Evolutionary conservation across 2,797 vertebrate genomes (phyloP), one percentile per base, ranked within the genome.

Genomic region (Coracias cyanogaster): DNA sequence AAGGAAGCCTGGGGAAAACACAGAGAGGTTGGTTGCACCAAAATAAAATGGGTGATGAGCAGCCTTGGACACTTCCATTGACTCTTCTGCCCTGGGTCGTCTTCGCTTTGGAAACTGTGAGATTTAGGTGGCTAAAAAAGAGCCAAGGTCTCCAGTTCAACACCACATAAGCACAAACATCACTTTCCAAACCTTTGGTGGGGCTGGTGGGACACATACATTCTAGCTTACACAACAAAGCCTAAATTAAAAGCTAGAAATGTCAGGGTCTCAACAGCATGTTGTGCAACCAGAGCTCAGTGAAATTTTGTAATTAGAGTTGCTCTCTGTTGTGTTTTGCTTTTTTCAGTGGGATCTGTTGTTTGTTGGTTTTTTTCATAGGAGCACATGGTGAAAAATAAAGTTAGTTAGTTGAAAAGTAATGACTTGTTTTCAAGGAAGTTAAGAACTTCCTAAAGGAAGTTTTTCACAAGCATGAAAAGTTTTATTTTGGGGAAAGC

Each of bases 261-360:
- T 3, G 2, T 89, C 94, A 94, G 71, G 1, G 3, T 89, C 74
- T 94, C 91, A 71, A 60, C 5, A 8, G 48, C 31, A 4, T 39
- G 64, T 96, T 95, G 81, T 86, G 81, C 93, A 94, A 95, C 67
- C n/a, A 58, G 86, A 64, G 37, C 43, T 41, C 72, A 37, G 79
- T 19, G 72, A 72, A 81, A 39, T 93, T 95, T 96, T 94, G 94
- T 88, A 93, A 83, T 85, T 89, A 54, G 48, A 29, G 19, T 51
- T 73, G n/a, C 64, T 85, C 60, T 14, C 57, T 70, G 45, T 1
- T 35, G n/a, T 57, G 21, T 6, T 41, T 39, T 7, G 45, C 82
- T 55, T 48, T 86, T 66, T 67, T 22, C 9, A 16, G 66, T 8
- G 46, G 9, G 28, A 31, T 55, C 12, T 65, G 8, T 18, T 65